Conservation (phyloP, 2,888 invertebrate genomes). For the Geophilus truncorum region DNA sequence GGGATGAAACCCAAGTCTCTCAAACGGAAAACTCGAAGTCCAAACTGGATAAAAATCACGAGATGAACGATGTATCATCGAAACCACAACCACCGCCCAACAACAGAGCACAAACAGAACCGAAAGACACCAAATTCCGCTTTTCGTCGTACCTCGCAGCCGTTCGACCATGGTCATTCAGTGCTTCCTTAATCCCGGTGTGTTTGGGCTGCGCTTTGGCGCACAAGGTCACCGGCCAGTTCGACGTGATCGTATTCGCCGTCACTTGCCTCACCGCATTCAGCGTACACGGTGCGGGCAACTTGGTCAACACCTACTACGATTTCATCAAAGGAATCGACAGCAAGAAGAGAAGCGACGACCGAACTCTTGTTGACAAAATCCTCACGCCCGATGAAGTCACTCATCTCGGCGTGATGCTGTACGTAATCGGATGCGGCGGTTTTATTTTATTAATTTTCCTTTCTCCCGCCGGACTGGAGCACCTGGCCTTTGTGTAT, state of each 20-base stretch:
- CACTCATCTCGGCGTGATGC: slow-evolving; percentile 78
- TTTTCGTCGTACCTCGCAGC: slow-evolving; percentile 82
- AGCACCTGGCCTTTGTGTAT: slow-evolving; percentile 87
- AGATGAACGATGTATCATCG: not conserved
- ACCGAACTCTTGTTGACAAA: slow-evolving; percentile 89
- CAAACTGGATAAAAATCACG: not conserved
- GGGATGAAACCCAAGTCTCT: not conserved
- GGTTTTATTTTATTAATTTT: slow-evolving; percentile 71
- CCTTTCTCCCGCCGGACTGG: slow-evolving; percentile 86
- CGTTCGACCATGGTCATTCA: slow-evolving; percentile 87
- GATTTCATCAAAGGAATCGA: slow-evolving; percentile 93
- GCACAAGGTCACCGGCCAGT: slow-evolving; percentile 65
- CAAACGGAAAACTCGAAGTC: not conserved
- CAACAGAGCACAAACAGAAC: not conserved
- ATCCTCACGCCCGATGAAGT: slow-evolving; percentile 77
- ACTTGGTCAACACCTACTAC: slow-evolving; percentile 93
- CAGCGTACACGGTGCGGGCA: slow-evolving; percentile 92
- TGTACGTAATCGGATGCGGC: slow-evolving; percentile 79
- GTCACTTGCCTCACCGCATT: slow-evolving; percentile 79
- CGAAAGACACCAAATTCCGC: slow-evolving; percentile 51
- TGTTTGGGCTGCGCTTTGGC: slow-evolving; percentile 82
- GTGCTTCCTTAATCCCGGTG: slow-evolving; percentile 85
- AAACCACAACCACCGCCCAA: not conserved
- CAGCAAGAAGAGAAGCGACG: slow-evolving; percentile 73
- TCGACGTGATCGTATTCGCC: slow-evolving; percentile 72